Evolutionary conservation across 2,113 vertebrate genomes (phyloP).

Genomic region (Mesembrinibis cayennensis): DNA sequence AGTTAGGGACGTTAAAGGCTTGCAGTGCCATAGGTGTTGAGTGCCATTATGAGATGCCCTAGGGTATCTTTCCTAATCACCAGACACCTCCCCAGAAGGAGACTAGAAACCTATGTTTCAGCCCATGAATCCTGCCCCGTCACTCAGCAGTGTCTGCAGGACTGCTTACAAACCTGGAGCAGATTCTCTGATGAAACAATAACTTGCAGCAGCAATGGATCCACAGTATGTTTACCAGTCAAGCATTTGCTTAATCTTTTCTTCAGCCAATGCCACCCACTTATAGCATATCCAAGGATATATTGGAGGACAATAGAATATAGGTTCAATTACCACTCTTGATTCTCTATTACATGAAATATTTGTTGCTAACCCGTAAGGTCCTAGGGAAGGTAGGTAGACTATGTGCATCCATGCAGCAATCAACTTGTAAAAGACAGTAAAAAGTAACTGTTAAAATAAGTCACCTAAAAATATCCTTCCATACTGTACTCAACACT

Average conservation of each 20-base stretch:
- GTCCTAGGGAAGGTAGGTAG: not conserved
- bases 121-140: fast-evolving
- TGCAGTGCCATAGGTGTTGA: not conserved
- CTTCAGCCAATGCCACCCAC: not conserved
- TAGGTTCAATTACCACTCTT: not conserved
- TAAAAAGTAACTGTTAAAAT: not conserved
- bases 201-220: not conserved
- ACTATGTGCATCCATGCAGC: not conserved
- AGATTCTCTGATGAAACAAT: not conserved
- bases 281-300: not conserved
- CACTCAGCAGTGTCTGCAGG: not conserved
- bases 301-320: not conserved
- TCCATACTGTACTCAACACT: not conserved
- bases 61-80: not conserved
- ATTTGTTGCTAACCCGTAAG: not conserved
- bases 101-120: not conserved
- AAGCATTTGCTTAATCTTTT: not conserved
- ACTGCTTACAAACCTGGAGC: not conserved
- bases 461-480: not conserved
- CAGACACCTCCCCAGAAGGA: not conserved
- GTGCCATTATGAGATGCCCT: not conserved
- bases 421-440: not conserved
- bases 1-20: not conserved
- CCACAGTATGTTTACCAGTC: fast-evolving
- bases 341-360: not conserved